A percentile compares a stretch with the other conserved stretches of the same genome.
phyloP scores from a whole-genome alignment of 2,797 vertebrate species.

The Etheostoma perlongum region DNA sequence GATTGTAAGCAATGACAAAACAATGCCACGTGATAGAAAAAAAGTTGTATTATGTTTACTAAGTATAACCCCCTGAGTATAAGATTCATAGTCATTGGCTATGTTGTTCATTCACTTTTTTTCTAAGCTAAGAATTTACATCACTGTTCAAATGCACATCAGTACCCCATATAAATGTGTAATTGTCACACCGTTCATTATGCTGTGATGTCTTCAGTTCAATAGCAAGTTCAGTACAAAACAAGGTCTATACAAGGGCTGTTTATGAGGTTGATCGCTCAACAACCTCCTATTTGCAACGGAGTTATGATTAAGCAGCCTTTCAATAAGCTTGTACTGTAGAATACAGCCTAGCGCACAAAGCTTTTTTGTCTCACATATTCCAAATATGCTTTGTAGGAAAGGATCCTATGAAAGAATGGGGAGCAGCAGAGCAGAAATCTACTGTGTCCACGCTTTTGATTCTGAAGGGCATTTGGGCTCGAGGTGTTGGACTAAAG shows the following conservation, averaged over 20 bases:
- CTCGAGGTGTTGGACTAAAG: slow-evolving; percentile 24
- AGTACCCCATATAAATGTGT: not conserved
- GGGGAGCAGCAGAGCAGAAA: slow-evolving; percentile 31
- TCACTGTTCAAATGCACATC: not conserved
- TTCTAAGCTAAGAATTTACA: not conserved
- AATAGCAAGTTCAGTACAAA: not conserved
- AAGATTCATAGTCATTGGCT: too few species aligned
- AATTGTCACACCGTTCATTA: not conserved
- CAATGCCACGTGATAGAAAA: too few species aligned
- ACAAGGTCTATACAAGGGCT: not conserved
- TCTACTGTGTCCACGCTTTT: slow-evolving; percentile 43
- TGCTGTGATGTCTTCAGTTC: not conserved
- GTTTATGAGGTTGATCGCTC: not conserved
- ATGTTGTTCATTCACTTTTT: too few species aligned
- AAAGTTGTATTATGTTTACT: too few species aligned
- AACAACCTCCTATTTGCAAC: not conserved
- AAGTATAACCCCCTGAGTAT: too few species aligned
- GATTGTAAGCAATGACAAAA: too few species aligned
- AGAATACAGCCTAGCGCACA: not conserved
- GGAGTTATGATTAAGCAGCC: not conserved
- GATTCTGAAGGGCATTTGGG: slow-evolving; percentile 49
- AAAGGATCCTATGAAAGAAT: not conserved
- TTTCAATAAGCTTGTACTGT: not conserved
- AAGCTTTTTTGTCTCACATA: not conserved
- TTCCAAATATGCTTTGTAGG: not conserved